Percentiles rank a stretch among this genome's conserved stretches.
Evolutionary conservation across 2,113 vertebrate species (phyloP).

Genomic region (Oreochromis aureus): DNA sequence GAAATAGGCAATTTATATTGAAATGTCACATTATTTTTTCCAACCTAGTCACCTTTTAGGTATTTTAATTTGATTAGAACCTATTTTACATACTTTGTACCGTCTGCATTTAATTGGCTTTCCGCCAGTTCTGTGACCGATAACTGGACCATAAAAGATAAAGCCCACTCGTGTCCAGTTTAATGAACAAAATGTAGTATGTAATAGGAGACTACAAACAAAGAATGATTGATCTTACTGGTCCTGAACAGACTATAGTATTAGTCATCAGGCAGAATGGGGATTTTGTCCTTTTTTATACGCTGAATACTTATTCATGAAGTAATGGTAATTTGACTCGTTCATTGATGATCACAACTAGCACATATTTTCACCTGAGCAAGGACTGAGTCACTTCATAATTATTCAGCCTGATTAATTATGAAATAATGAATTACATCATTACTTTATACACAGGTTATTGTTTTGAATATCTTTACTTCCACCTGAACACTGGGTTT

Average conservation of each 20-base stretch:
- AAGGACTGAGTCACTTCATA: background rate
- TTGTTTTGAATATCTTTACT: background rate
- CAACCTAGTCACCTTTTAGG: background rate
- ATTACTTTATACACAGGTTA: background rate
- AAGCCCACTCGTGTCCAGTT: background rate
- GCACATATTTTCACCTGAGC: background rate
- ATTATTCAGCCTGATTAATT: background rate
- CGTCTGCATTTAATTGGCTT: background rate
- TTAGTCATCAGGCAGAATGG: background rate
- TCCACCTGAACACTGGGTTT: background rate
- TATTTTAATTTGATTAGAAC: background rate
- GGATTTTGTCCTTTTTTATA: background rate
- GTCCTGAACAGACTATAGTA: background rate
- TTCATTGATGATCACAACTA: background rate
- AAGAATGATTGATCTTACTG: background rate
- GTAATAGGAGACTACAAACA: background rate
- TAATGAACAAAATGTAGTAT: background rate
- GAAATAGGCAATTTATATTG: background rate
- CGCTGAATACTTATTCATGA: background rate
- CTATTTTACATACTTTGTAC: background rate
- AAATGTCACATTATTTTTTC: background rate
- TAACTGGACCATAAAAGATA: background rate
- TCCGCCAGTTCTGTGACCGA: background rate
- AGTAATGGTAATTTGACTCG: background rate
- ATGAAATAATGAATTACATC: background rate